Percentiles rank a stretch among this genome's conserved stretches.
phyloP scores from a whole-genome alignment of 2,797 vertebrate species.

The Myripristis jacobus region DNA sequence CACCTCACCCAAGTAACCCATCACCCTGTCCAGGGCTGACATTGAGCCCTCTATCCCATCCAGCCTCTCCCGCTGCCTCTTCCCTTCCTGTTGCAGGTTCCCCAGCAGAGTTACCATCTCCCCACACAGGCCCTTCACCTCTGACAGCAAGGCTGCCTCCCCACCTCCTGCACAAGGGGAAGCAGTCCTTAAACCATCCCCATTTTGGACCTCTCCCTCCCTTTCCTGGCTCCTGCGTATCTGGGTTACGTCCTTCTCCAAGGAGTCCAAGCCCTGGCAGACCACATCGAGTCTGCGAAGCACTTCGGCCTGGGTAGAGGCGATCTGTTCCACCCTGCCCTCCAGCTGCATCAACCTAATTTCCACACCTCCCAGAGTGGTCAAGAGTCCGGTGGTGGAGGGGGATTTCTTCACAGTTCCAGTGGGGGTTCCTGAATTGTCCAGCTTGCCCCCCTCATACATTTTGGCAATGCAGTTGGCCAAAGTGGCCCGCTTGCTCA shows the following conservation, averaged over 20 bases:
- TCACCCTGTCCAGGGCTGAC: slow-evolving; percentile 83
- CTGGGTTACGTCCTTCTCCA: slow-evolving; percentile 78
- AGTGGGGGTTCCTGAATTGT: slow-evolving; percentile 50
- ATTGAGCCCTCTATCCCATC: slow-evolving; percentile 85
- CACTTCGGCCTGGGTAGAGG: slow-evolving; percentile 83
- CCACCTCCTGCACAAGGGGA: not conserved
- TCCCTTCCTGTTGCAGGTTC: slow-evolving; percentile 78
- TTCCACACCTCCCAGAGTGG: slow-evolving; percentile 79
- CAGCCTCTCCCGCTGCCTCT: slow-evolving; percentile 82
- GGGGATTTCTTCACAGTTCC: slow-evolving; percentile 58
- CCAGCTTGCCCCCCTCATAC: slow-evolving; percentile 79
- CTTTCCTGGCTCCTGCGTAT: slow-evolving; percentile 37
- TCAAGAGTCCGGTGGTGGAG: slow-evolving; percentile 49
- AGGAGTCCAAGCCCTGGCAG: slow-evolving; percentile 75
- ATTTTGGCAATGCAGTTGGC: slow-evolving; percentile 79
- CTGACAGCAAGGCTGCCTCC: slow-evolving; percentile 33
- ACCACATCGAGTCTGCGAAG: slow-evolving; percentile 82
- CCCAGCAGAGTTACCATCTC: slow-evolving; percentile 84
- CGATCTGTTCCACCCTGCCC: slow-evolving; percentile 85
- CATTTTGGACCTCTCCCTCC: slow-evolving; percentile 17
- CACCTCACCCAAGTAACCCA: slow-evolving; percentile 82
- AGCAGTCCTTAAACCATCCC: not conserved
- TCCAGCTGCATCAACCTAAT: slow-evolving; percentile 83
- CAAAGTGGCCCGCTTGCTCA: slow-evolving; percentile 69
- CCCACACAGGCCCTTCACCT: slow-evolving; percentile 69